Evolutionary conservation across 2,797 vertebrate species (phyloP).

Genomic region (Chelon auratus): DNA sequence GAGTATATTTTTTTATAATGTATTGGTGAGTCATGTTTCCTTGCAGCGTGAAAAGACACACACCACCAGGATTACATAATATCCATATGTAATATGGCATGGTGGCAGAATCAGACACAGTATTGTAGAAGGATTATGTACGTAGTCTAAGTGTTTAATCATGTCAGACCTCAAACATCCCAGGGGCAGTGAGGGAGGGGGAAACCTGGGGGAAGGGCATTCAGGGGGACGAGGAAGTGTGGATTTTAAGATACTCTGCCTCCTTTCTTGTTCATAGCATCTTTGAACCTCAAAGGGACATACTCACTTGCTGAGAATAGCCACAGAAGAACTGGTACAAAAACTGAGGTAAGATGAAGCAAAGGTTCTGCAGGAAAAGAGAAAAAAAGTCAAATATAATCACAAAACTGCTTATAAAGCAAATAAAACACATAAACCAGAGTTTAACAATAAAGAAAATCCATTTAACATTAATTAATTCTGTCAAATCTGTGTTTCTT

Average conservation of each 20-base stretch:
- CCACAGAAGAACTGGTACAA: slow-evolving; percentile 99
- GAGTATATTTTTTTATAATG: not conserved
- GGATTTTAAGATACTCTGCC: slow-evolving; percentile 41
- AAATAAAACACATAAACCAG: not conserved
- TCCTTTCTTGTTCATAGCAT: slow-evolving; percentile 57
- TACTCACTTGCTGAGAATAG: slow-evolving; percentile 97
- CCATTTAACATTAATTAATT: slow-evolving; percentile 2
- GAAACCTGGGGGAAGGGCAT: slow-evolving; percentile 60
- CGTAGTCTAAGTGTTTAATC: slow-evolving; percentile 8
- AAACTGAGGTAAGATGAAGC: slow-evolving; percentile 99
- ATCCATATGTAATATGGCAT: not conserved
- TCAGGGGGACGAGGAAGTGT: slow-evolving; percentile 38
- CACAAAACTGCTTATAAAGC: not conserved
- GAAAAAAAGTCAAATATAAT: slow-evolving; percentile 21
- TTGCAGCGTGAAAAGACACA: not conserved
- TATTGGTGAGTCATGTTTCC: not conserved
- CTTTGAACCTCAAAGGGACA: slow-evolving; percentile 50
- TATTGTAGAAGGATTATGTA: not conserved
- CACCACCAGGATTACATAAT: slow-evolving; percentile 21
- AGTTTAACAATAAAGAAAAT: slow-evolving; percentile 19
- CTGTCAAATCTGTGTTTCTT: slow-evolving; percentile 13
- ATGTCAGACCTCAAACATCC: slow-evolving; percentile 56
- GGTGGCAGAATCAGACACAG: not conserved
- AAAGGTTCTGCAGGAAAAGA: slow-evolving; percentile 90
- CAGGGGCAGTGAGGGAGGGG: slow-evolving; percentile 47